These are phyloP conservation scores for Pituophis catenifer DNA, from an alignment of 2,113 vertebrate species.

Conservation along the genomic window DNA sequence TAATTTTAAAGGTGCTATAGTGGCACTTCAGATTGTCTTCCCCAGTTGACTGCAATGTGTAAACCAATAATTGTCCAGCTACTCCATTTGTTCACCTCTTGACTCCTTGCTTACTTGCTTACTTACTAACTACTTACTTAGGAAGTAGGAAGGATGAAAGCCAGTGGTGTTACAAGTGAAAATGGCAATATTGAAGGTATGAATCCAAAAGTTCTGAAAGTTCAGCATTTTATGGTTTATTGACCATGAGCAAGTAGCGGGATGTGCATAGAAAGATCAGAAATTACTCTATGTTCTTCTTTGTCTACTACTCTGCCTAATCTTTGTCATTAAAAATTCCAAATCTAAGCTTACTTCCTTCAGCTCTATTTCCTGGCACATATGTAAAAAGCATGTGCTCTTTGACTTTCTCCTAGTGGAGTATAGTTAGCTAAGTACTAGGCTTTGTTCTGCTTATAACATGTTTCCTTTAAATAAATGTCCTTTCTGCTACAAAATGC, in stretches of 20 bases:
- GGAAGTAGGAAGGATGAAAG: neutral
- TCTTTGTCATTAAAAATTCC: neutral
- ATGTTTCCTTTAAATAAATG: neutral
- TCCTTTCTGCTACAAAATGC: neutral
- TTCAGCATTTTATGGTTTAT: neutral
- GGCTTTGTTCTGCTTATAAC: neutral
- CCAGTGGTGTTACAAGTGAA: neutral
- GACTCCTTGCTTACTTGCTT: neutral
- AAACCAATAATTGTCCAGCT: neutral
- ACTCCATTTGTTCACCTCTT: neutral
- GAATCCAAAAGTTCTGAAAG: neutral
- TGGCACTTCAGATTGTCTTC: neutral
- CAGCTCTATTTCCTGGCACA: neutral
- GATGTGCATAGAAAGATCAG: neutral
- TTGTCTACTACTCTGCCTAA: neutral
- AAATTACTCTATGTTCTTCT: neutral
- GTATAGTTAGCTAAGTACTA: neutral
- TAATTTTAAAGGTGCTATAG: neutral
- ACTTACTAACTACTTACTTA: neutral
- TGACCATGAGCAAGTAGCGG: neutral
- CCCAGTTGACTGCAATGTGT: neutral
- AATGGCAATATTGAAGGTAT: neutral
- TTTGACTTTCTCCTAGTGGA: neutral
- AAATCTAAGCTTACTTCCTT: neutral
- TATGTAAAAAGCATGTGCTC: neutral